Conservation (phyloP, 2,888 invertebrate species). For the Zele albiditarsus region DNA sequence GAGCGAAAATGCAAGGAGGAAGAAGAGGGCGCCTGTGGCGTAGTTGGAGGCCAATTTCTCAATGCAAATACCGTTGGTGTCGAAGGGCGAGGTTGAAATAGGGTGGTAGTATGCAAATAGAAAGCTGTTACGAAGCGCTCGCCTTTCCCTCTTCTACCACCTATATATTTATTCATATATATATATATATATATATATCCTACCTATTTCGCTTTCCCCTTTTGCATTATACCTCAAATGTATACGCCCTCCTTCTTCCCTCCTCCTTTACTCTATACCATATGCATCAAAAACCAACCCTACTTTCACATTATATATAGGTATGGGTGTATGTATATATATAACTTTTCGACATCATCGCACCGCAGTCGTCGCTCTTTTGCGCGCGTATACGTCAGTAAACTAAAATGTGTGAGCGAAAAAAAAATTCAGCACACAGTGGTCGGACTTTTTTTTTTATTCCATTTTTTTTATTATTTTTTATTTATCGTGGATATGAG, state of each 20-base stretch:
- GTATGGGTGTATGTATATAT: background rate
- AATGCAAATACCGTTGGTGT: conserved; percentile 72
- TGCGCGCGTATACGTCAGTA: conserved; percentile 35
- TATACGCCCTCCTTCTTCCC: conserved; percentile 48
- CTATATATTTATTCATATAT: conserved; percentile 1
- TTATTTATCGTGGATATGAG: background rate
- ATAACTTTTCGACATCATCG: conserved; percentile 24
- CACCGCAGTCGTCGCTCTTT: conserved; percentile 44
- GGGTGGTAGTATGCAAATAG: conserved; percentile 69
- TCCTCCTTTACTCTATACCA: conserved; percentile 29
- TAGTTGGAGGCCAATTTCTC: conserved; percentile 71
- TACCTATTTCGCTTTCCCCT: conserved; percentile 39
- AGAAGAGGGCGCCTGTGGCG: conserved; percentile 60
- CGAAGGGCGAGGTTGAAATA: conserved; percentile 66
- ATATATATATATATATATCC: conserved; percentile 27
- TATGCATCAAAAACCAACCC: conserved; percentile 49
- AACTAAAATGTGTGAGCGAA: background rate
- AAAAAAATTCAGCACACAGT: conserved; percentile 8
- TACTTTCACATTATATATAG: conserved; percentile 23
- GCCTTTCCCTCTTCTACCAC: conserved; percentile 46
- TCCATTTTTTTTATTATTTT: background rate
- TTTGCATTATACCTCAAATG: conserved; percentile 37
- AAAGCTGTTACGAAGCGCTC: conserved; percentile 67
- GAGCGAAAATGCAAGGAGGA: conserved; percentile 39
- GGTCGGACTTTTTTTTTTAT: conserved; percentile 16